Conservation (phyloP, 2,113 vertebrate species). For the Dasypus novemcinctus region DNA sequence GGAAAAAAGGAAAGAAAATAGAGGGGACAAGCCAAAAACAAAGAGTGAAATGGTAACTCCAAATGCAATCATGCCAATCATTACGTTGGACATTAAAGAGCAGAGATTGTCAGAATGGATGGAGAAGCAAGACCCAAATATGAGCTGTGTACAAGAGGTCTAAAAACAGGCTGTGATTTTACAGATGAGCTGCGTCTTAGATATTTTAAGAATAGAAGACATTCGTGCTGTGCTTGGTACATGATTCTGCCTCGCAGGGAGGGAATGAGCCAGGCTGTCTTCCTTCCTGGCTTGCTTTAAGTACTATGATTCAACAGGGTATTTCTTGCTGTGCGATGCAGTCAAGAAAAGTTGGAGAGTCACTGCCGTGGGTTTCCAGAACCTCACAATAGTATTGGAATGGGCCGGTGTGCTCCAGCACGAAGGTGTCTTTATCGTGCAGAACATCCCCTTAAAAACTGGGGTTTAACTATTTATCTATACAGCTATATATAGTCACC, state of each 20-base stretch:
- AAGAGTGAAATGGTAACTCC: too few species aligned
- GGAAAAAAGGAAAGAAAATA: too few species aligned
- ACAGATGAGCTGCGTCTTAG: neutral
- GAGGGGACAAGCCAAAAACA: too few species aligned
- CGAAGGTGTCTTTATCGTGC: neutral
- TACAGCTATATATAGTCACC: neutral
- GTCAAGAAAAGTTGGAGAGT: neutral
- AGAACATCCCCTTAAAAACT: constrained; percentile 13
- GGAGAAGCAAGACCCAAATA: too few species aligned
- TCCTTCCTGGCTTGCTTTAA: neutral
- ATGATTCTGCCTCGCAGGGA: neutral
- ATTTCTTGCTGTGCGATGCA: neutral
- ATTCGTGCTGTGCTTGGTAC: neutral
- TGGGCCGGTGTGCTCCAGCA: neutral
- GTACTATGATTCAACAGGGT: neutral
- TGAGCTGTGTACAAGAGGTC: too few species aligned
- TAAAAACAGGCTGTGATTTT: neutral
- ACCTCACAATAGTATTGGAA: neutral
- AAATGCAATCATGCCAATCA: too few species aligned
- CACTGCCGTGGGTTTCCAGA: neutral
- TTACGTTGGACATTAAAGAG: too few species aligned
- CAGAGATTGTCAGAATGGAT: too few species aligned
- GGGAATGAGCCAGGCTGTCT: neutral
- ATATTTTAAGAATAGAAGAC: neutral
- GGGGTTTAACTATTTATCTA: neutral